Conservation (phyloP, 2,113 vertebrate species). For the Brachyhypopomus occidentalis region DNA sequence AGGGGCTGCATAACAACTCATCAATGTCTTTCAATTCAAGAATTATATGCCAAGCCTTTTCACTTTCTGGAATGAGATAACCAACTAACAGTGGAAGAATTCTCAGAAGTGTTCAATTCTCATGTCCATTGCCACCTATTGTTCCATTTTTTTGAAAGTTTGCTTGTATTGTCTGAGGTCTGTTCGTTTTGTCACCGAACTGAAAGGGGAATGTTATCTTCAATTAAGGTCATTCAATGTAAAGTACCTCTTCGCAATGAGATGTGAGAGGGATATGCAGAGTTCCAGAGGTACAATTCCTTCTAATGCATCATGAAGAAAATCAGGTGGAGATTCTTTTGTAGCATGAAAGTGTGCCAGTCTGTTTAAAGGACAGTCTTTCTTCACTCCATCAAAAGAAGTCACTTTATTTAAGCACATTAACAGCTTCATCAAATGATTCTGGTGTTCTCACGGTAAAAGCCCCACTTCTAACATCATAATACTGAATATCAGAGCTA, state of each 20-base stretch:
- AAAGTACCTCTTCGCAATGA: conserved; percentile 13
- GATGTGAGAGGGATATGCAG: not conserved
- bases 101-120: conserved; percentile 30
- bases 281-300: conserved; percentile 8
- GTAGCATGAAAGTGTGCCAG: not conserved
- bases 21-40: conserved; percentile 6
- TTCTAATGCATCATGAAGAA: not conserved
- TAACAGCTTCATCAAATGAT: not conserved
- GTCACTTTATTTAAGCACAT: not conserved
- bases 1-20: conserved; percentile 34
- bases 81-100: conserved; percentile 32
- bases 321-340: not conserved
- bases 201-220: conserved; percentile 11
- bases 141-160: conserved; percentile 34
- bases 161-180: conserved; percentile 20
- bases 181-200: conserved; percentile 25
- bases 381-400: not conserved
- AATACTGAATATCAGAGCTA: not conserved
- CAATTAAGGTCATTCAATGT: conserved; percentile 37
- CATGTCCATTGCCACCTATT: conserved; percentile 17
- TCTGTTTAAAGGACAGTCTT: conserved; percentile 4
- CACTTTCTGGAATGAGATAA: conserved; percentile 34
- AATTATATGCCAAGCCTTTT: conserved; percentile 30
- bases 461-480: too few species aligned
- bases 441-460: conserved; percentile 4